A percentile compares a stretch with the other conserved stretches of the same genome.
phyloP scores from a whole-genome alignment of 1,140 invertebrate species.

The Drosophila teissieri region DNA sequence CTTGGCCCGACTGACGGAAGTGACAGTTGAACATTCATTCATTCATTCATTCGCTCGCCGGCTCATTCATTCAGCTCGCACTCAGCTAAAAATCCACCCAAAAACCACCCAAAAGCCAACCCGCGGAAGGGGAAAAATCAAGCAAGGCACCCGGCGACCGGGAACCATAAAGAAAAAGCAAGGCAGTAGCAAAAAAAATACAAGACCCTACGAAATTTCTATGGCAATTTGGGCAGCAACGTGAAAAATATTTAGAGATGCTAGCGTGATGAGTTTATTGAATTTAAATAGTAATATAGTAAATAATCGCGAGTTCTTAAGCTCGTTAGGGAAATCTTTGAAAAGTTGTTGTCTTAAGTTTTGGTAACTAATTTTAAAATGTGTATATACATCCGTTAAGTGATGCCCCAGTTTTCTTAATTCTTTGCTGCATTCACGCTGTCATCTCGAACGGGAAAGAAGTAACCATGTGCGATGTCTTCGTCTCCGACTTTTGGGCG shows the following conservation, averaged over 20 bases:
- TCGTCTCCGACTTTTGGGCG: slow-evolving; percentile 47
- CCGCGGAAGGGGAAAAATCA: slow-evolving; percentile 56
- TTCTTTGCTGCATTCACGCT: slow-evolving; percentile 3
- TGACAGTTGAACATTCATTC: slow-evolving; percentile 82
- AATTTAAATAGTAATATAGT: too few species aligned
- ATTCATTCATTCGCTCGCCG: slow-evolving; percentile 49
- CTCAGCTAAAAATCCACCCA: slow-evolving; percentile 9
- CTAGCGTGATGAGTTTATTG: slow-evolving; percentile 1
- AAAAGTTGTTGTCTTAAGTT: not conserved
- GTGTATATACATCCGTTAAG: too few species aligned
- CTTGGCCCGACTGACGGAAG: slow-evolving; percentile 64
- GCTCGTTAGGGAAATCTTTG: too few species aligned
- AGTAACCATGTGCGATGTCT: slow-evolving; percentile 50
- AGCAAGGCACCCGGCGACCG: slow-evolving; percentile 59
- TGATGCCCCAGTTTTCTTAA: too few species aligned
- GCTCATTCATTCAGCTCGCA: slow-evolving; percentile 41
- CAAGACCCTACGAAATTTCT: slow-evolving; percentile 55
- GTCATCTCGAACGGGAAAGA: not conserved
- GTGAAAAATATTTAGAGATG: slow-evolving; percentile 30
- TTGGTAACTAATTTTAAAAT: too few species aligned
- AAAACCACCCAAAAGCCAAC: slow-evolving; percentile 9
- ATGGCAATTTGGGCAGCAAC: slow-evolving; percentile 63
- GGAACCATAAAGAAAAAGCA: slow-evolving; percentile 75
- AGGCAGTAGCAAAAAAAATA: slow-evolving; percentile 45
- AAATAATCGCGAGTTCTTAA: not conserved